Base-by-base conservation (phyloP, 2,888 invertebrate genomes). In the Anagyrus pseudococci region DNA sequence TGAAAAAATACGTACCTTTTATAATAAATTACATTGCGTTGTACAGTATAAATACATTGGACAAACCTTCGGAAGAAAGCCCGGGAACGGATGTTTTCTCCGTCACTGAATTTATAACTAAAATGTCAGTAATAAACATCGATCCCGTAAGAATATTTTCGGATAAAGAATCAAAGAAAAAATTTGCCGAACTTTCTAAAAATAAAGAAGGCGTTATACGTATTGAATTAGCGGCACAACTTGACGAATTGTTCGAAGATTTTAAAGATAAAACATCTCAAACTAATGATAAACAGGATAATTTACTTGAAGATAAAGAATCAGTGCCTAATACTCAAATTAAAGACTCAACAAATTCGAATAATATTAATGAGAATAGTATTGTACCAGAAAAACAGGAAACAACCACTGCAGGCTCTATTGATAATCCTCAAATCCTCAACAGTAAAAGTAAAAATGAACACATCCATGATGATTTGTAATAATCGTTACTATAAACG, bases 381-480 rank as follows among this genome's bases (percentile, higher is more conserved):
- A 15, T 22, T 3, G 20, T 56, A 52, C 25, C 48, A 37, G 43
- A 26, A n/a, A 22, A 52, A 15, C 13, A 49, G 49, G 43, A 55
- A 37, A n/a, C n/a, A n/a, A 57, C 1, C 15, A 33, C 33, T 25
- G n/a, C 15, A 17, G 23, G 52, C 8, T 41, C 47, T 37, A 17
- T 23, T 23, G 25, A 7, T 26, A 22, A 61, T 40, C 29, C 17
- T 25, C 22, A 53, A 50, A 58, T 26, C 47, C 46, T 58, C 58
- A 53, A 48, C 15, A 55, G 41, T 52, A 65, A 68, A 58, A 47
- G 56, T n/a, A 62, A 53, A 29, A 63, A 58, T 17, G 72, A 71
- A 72, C 77, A 72, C 70, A 69, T 70, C 70, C 70, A 70, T 46
- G 74, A 76, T 64, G 75, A 77, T 64, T 73, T 77, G 68, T 77